Percentiles rank a stretch among this genome's conserved stretches.
These are phyloP conservation scores for Entelurus aequoreus DNA, from an alignment of 2,113 vertebrate genomes.

Conservation along the genomic window DNA sequence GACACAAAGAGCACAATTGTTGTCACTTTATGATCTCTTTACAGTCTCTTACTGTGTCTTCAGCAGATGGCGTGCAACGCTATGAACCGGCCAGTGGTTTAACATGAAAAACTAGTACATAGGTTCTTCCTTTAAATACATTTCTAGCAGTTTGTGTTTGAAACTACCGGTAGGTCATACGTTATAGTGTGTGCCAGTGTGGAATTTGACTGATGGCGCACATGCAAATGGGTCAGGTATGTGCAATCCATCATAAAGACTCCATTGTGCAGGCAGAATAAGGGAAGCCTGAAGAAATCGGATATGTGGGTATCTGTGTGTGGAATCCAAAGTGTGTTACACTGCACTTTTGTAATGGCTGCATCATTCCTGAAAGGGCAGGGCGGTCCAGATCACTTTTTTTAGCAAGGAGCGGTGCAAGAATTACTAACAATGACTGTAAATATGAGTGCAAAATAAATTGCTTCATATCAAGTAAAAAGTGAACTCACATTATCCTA, in stretches of 20 bases:
- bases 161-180: constrained; percentile 2
- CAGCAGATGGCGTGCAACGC: no score
- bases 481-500: no score
- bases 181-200: not conserved
- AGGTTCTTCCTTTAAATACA: no score
- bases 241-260: constrained; percentile 45
- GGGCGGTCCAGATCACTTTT: not conserved
- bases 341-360: not conserved
- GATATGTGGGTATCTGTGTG: constrained; percentile 33
- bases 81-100: no score
- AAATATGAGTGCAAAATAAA: no score
- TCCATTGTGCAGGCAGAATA: constrained; percentile 49
- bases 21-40: no score
- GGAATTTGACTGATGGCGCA: constrained; percentile 21
- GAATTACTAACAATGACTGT: no score
- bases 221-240: constrained; percentile 51
- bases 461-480: no score
- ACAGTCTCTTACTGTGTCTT: no score
- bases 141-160: not conserved
- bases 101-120: no score
- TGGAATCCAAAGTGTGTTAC: not conserved
- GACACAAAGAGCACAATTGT: no score
- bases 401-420: no score
- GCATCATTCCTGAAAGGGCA: not conserved
- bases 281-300: constrained; percentile 39